Conservation (phyloP, 1,140 invertebrate species). For the Neoseiulus cucumeris region DNA sequence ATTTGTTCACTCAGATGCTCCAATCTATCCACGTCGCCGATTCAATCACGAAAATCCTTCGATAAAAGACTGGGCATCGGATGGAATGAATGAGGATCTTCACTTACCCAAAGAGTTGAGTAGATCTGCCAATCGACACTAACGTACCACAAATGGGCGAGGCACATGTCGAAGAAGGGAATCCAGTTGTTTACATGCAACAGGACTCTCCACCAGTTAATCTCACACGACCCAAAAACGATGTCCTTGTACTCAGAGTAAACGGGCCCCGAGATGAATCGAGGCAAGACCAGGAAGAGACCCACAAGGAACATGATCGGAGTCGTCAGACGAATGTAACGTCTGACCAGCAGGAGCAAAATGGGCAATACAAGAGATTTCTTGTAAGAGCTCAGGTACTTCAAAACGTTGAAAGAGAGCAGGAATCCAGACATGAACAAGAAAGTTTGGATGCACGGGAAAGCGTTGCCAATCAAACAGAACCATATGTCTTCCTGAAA, state of each 20-base stretch:
- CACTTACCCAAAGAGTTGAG: slow-evolving; percentile 3
- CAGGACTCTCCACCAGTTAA: slow-evolving; percentile 8
- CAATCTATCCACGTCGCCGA: background rate
- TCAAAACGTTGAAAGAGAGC: background rate
- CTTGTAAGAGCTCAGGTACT: slow-evolving; percentile 3
- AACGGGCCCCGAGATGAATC: background rate
- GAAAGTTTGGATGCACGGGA: slow-evolving; percentile 5
- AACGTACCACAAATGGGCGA: slow-evolving; percentile 7
- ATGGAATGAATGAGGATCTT: background rate
- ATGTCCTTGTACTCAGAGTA: slow-evolving; percentile 2
- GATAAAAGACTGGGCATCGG: background rate
- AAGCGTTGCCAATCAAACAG: slow-evolving; percentile 4
- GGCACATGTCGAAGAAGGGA: slow-evolving; percentile 7
- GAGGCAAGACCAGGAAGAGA: background rate
- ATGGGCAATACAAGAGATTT: background rate
- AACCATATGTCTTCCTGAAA: slow-evolving; percentile 7
- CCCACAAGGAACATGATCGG: slow-evolving; percentile 7
- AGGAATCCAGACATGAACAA: slow-evolving; percentile 4
- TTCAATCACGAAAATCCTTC: background rate
- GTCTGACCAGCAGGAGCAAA: background rate
- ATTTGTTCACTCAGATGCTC: no score
- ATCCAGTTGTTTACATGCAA: slow-evolving; percentile 4
- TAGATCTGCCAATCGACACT: slow-evolving; percentile 9
- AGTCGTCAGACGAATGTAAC: slow-evolving; percentile 8
- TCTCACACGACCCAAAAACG: background rate